phyloP scores from a whole-genome alignment of 2,113 vertebrate genomes.

The Theropithecus gelada region DNA sequence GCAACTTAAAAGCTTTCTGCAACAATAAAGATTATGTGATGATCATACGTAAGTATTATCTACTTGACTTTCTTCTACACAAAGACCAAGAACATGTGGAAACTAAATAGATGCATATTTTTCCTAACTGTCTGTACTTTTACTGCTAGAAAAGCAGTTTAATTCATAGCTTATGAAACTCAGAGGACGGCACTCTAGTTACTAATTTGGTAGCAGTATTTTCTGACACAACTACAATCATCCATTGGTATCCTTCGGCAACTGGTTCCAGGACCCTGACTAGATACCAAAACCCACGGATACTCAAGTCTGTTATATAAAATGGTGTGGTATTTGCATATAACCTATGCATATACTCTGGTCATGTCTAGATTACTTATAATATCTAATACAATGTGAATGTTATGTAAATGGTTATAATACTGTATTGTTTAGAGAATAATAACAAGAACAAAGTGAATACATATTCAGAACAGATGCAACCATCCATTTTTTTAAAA shows the following conservation, averaged over 20 bases:
- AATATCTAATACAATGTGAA: not conserved
- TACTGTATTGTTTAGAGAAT: not conserved
- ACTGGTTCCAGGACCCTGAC: not conserved
- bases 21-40: not conserved
- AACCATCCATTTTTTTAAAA: not conserved
- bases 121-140: not conserved
- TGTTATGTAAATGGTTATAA: not conserved
- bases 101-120: not conserved
- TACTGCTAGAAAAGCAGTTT: not conserved
- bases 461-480: not conserved
- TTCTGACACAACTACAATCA: not conserved
- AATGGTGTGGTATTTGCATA: not conserved
- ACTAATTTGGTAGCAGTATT: not conserved
- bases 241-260: not conserved
- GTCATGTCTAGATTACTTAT: not conserved
- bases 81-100: conserved; percentile 37
- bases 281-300: not conserved
- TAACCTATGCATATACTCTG: not conserved
- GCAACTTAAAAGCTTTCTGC: conserved; percentile 36
- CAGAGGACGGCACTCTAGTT: not conserved
- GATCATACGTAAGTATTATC: conserved; percentile 28
- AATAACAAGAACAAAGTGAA: not conserved
- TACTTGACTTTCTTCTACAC: conserved; percentile 10
- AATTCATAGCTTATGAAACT: not conserved
- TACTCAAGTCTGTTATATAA: not conserved